A percentile compares a stretch with the other conserved stretches of the same genome.
Evolutionary conservation across 2,888 invertebrate species (phyloP).

Genomic region (Limnephilus auricula): DNA sequence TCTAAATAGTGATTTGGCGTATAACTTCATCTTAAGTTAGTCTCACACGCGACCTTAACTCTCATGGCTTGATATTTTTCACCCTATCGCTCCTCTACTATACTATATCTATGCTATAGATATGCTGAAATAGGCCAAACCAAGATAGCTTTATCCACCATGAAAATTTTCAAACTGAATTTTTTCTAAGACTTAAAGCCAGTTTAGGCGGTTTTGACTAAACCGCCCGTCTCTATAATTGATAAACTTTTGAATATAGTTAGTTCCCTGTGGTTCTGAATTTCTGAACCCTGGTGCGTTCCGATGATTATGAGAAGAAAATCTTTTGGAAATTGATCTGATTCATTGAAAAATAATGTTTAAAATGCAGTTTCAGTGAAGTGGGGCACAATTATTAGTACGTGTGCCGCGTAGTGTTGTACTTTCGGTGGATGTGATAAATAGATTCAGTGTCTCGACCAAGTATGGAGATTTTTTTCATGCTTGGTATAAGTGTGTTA

Average conservation of each 20-base stretch:
- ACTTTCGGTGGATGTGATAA: not conserved
- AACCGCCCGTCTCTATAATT: not conserved
- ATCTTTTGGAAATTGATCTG: not conserved
- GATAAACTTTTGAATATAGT: too few relatives aligned
- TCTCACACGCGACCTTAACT: too few relatives aligned
- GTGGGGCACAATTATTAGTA: not conserved
- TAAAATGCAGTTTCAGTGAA: not conserved
- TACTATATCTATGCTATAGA: too few relatives aligned
- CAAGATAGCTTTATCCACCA: too few relatives aligned
- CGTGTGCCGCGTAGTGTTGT: not conserved
- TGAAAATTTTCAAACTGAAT: too few relatives aligned
- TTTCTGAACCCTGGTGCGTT: not conserved
- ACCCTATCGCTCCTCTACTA: too few relatives aligned
- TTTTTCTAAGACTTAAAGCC: too few relatives aligned
- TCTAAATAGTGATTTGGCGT: too few relatives aligned
- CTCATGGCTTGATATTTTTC: too few relatives aligned
- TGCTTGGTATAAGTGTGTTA: slow-evolving; percentile 61
- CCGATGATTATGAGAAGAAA: not conserved
- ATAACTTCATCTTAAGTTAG: too few relatives aligned
- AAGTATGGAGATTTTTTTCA: slow-evolving; percentile 64
- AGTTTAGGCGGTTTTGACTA: too few relatives aligned
- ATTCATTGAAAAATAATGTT: not conserved
- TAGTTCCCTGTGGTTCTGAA: not conserved
- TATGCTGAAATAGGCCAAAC: too few relatives aligned
- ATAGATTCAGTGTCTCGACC: not conserved